phyloP scores from a whole-genome alignment of 2,888 invertebrate genomes.

The Macaria notata region DNA sequence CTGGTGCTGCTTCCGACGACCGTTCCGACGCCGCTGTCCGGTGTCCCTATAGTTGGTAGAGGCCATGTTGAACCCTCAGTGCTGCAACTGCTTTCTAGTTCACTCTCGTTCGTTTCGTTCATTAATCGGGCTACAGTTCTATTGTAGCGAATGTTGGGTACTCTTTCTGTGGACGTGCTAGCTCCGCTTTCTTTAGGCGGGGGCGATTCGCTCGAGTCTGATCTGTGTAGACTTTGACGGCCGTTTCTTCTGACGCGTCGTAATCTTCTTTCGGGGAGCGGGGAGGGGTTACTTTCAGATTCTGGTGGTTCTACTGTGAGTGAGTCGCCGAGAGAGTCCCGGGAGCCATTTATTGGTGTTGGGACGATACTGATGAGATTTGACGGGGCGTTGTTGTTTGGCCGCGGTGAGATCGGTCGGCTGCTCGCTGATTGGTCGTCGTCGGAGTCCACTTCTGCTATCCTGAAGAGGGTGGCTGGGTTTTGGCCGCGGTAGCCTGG shows the following conservation, averaged over 20 bases:
- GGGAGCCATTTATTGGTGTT: slow-evolving; percentile 82
- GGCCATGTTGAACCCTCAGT: slow-evolving; percentile 66
- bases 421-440: slow-evolving; percentile 80
- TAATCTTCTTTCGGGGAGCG: slow-evolving; percentile 52
- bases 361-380: slow-evolving; percentile 82
- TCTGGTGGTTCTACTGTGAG: slow-evolving; percentile 56
- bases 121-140: slow-evolving; percentile 69
- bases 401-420: slow-evolving; percentile 63
- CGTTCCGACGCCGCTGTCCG: slow-evolving; percentile 70
- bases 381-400: slow-evolving; percentile 50
- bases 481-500: slow-evolving; percentile 75
- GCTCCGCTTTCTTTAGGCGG: slow-evolving; percentile 57
- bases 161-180: slow-evolving; percentile 48
- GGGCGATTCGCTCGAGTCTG: slow-evolving; percentile 72
- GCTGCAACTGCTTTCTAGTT: slow-evolving; percentile 75
- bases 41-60: slow-evolving; percentile 48
- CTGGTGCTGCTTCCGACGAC: slow-evolving; percentile 62
- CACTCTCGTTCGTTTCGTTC: slow-evolving; percentile 78
- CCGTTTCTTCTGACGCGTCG: slow-evolving; percentile 59
- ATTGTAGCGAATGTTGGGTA: slow-evolving; percentile 55
- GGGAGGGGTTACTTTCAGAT: slow-evolving; percentile 46
- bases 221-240: slow-evolving; percentile 52
- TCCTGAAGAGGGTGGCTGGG: slow-evolving; percentile 68
- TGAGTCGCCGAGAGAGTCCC: slow-evolving; percentile 67
- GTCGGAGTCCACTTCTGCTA: slow-evolving; percentile 84